phyloP scores from a whole-genome alignment of 2,113 vertebrate genomes.

The Alces alces region DNA sequence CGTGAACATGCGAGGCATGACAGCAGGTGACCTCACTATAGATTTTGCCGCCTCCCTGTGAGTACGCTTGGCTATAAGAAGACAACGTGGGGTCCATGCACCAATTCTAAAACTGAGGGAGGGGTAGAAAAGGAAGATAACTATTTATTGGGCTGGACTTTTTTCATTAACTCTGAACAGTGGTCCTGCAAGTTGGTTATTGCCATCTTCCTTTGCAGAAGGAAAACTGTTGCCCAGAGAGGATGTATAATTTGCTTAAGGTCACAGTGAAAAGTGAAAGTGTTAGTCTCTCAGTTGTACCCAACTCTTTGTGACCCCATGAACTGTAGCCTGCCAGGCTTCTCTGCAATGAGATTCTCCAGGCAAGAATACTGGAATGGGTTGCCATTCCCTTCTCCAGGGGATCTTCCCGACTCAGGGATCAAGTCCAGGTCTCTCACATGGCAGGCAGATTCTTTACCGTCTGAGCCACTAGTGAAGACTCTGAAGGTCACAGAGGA shows the following conservation, averaged over 20 bases:
- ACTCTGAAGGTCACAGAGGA: not conserved
- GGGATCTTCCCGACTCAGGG: not conserved
- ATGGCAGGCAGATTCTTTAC: not conserved
- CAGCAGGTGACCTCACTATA: not conserved
- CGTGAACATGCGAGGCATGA: not conserved
- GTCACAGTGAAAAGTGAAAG: not conserved
- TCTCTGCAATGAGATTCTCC: not conserved
- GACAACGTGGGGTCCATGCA: not conserved
- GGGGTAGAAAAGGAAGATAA: not conserved
- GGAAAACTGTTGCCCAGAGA: not conserved
- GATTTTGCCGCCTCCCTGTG: not conserved
- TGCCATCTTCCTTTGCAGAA: not conserved
- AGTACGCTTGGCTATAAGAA: not conserved
- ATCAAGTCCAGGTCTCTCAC: not conserved
- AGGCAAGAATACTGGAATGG: not conserved
- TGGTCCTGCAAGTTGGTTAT: not conserved
- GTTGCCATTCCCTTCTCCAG: not conserved
- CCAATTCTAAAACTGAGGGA: not conserved
- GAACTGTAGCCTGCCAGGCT: not conserved
- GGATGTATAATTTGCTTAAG: not conserved
- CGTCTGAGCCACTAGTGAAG: not conserved
- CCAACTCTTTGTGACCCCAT: not conserved
- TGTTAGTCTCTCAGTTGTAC: not conserved
- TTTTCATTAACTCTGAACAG: not conserved
- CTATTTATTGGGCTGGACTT: not conserved